Evolutionary conservation across 2,797 vertebrate genomes (phyloP).

Genomic region (Acridotheres tristis): DNA sequence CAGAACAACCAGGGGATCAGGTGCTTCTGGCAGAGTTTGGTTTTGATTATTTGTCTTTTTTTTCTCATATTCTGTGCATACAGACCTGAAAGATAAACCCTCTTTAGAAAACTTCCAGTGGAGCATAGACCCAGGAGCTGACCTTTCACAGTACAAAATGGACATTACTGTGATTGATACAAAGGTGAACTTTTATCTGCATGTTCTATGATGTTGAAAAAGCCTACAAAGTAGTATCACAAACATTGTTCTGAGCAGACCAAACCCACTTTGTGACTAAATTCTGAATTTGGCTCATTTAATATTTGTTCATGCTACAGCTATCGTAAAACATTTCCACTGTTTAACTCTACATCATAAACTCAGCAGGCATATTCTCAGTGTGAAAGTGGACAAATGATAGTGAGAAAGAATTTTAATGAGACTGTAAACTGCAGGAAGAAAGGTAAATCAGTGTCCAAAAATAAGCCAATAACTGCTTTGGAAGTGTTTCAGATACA

Average conservation of each 20-base stretch:
- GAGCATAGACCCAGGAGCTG: constrained; percentile 90
- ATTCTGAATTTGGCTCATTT: background rate
- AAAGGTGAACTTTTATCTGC: constrained; percentile 70
- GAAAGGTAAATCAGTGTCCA: background rate
- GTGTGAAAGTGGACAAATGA: background rate
- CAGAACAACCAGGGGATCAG: background rate
- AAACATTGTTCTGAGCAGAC: background rate
- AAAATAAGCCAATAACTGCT: background rate
- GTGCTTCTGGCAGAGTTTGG: background rate
- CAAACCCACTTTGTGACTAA: background rate
- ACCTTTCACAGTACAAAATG: constrained; percentile 84
- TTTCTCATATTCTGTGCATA: constrained; percentile 23
- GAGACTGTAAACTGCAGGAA: background rate
- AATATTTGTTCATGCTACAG: background rate
- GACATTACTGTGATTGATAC: constrained; percentile 75
- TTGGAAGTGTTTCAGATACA: background rate
- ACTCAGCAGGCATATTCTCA: background rate
- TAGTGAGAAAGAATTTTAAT: background rate
- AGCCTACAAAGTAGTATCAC: background rate
- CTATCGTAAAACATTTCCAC: background rate
- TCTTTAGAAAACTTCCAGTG: constrained; percentile 83
- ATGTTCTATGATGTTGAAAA: background rate
- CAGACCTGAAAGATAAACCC: constrained; percentile 61
- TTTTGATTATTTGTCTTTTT: background rate
- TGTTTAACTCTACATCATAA: background rate